Percentiles rank a stretch among this genome's conserved stretches.
These are phyloP conservation scores for Myzus persicae DNA, from an alignment of 1,140 invertebrate species.

Conservation along the genomic window DNA sequence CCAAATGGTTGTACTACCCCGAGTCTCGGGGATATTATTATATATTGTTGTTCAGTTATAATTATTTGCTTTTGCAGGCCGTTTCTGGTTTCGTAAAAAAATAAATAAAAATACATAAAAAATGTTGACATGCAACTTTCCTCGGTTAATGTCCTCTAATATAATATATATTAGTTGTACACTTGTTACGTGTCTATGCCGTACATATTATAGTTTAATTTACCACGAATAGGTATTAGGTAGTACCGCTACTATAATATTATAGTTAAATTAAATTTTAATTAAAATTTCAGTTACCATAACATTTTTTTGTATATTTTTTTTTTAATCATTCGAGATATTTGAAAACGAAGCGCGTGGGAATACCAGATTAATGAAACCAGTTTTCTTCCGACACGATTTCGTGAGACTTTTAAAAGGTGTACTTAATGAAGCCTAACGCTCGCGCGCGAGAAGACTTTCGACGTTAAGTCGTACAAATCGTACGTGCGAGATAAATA, in stretches of 20 bases:
- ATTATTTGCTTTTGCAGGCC: neutral
- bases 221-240: neutral
- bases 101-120: neutral
- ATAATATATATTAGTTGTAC: neutral
- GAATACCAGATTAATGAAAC: constrained; percentile 40
- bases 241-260: neutral
- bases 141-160: neutral
- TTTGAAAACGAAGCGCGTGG: constrained; percentile 33
- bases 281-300: constrained; percentile 21
- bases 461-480: constrained; percentile 38
- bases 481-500: constrained; percentile 38
- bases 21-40: constrained; percentile 16
- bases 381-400: constrained; percentile 28
- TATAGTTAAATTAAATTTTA: neutral
- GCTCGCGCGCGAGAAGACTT: constrained; percentile 36
- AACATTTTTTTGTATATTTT: neutral
- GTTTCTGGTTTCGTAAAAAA: neutral
- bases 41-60: constrained; percentile 7
- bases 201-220: constrained; percentile 8
- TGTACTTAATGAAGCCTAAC: constrained; percentile 40
- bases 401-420: constrained; percentile 35
- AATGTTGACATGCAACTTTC: constrained; percentile 13
- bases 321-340: constrained; percentile 7
- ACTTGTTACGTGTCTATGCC: neutral
- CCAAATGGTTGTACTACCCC: neutral